Conservation (phyloP, 2,797 vertebrate species). For the Pseudochirops corinnae region DNA sequence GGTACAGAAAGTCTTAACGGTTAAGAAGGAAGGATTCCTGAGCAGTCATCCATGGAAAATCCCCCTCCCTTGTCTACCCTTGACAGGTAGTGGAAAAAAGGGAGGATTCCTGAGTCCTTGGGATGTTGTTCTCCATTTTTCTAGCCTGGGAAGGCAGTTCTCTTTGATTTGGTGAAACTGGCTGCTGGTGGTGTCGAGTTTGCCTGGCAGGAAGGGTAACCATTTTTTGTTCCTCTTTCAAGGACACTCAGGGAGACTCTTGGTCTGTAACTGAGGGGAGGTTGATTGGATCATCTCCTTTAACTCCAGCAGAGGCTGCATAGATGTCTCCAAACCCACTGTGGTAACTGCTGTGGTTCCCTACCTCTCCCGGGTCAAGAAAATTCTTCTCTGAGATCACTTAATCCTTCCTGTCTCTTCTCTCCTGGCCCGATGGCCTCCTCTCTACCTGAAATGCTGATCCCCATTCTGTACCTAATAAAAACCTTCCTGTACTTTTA, state of each 20-base stretch:
- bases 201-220: neutral
- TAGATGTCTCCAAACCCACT: neutral
- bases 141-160: neutral
- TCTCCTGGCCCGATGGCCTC: neutral
- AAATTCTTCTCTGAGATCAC: neutral
- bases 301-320: rapidly evolving
- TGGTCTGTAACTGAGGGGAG: slow-evolving; percentile 57
- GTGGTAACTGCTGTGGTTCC: slow-evolving; percentile 43
- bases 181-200: neutral
- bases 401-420: rapidly evolving
- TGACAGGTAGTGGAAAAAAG: neutral
- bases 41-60: neutral
- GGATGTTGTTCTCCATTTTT: neutral
- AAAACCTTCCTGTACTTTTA: neutral
- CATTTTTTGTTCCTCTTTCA: rapidly evolving
- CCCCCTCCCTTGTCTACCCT: neutral
- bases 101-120: neutral
- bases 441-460: neutral
- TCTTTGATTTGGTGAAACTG: neutral
- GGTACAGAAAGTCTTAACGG: neutral
- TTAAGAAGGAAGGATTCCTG: neutral
- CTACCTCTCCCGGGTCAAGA: slow-evolving; percentile 62
- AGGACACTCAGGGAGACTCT: slow-evolving; percentile 63
- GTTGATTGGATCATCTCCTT: slow-evolving; percentile 62
- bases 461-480: neutral